A percentile compares a stretch with the other conserved stretches of the same genome.
Evolutionary conservation across 2,888 invertebrate genomes (phyloP).

Genomic region (Meloe dianella): DNA sequence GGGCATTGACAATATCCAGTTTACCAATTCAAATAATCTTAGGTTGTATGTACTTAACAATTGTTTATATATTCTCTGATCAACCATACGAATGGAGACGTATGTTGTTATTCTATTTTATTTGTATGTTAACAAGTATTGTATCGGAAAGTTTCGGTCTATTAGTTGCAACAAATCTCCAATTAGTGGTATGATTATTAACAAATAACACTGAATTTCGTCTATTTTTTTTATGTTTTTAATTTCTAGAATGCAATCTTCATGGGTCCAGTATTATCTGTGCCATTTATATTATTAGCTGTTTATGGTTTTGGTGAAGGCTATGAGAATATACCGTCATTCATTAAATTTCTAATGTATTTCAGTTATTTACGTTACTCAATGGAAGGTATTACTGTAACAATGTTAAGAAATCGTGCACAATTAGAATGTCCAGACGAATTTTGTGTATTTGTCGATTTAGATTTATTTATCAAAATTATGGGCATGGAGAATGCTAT

Average conservation of each 20-base stretch:
- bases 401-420: conserved; percentile 77
- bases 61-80: conserved; percentile 76
- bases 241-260: conserved; percentile 81
- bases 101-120: conserved; percentile 71
- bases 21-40: conserved; percentile 75
- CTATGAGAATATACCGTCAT: conserved; percentile 67
- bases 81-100: conserved; percentile 77
- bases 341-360: conserved; percentile 81
- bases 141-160: conserved; percentile 82
- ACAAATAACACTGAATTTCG: not conserved
- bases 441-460: conserved; percentile 78
- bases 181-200: conserved; percentile 67
- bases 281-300: conserved; percentile 87
- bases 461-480: conserved; percentile 74
- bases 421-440: conserved; percentile 76
- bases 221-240: not conserved
- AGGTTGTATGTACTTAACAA: conserved; percentile 69
- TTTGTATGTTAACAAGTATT: conserved; percentile 74
- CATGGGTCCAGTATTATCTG: conserved; percentile 84
- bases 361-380: conserved; percentile 77
- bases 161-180: conserved; percentile 75
- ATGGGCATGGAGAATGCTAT: conserved; percentile 76
- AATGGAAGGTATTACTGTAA: conserved; percentile 75
- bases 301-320: conserved; percentile 87
- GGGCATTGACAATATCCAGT: conserved; percentile 73